Evolutionary conservation across 2,797 vertebrate species (phyloP), one percentile per base, ranked within the genome.

Genomic region (Corythornis leucogaster): DNA sequence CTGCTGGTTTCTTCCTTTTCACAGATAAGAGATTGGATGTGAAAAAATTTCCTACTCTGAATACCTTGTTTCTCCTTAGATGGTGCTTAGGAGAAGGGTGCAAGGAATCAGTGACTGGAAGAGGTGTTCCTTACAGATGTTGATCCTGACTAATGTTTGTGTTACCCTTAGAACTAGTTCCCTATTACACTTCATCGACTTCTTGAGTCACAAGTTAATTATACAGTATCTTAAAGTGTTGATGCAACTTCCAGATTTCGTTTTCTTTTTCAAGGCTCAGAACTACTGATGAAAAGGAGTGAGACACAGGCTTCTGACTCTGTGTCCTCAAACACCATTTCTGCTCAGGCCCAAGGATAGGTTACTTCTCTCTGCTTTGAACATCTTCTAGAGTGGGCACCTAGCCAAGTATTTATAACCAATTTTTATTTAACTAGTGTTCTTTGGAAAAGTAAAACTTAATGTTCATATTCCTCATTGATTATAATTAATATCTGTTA

Each of bases 61-160:
- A 31, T 81, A 86, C 81, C 45, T 63, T 70, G 20, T 74, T 90
- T 95, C 74, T 77, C 54, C 64, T 33, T 70, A 63, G 26, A 42
- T 85, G 46, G 59, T 84, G 77, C 33, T 69, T 86, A 75, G 38
- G 48, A 88, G 75, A 86, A 86, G 81, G 66, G 79, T 80, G 76
- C 38, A 50, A 94, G 46, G 33, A 68, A 86, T 66, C 35, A 26
- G 15, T 50, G 42, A 38, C 1, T 4, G 83, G 78, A 91, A 33
- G 64, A 88, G 78, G 57, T 54, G 45, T 67, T 90, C 55, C 75
- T 59, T 81, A 55, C 61, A 82, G 84, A 55, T 86, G 75, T 51
- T 79, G 75, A 42, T 84, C 82, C 67, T 79, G 75, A 63, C 40
- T 93, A 21, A 76, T 30, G 31, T 59, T 73, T 67, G 31, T 79